Evolutionary conservation across 2,113 vertebrate genomes (phyloP), one percentile per base, ranked within the genome.

Genomic region (Antigone vipio): DNA sequence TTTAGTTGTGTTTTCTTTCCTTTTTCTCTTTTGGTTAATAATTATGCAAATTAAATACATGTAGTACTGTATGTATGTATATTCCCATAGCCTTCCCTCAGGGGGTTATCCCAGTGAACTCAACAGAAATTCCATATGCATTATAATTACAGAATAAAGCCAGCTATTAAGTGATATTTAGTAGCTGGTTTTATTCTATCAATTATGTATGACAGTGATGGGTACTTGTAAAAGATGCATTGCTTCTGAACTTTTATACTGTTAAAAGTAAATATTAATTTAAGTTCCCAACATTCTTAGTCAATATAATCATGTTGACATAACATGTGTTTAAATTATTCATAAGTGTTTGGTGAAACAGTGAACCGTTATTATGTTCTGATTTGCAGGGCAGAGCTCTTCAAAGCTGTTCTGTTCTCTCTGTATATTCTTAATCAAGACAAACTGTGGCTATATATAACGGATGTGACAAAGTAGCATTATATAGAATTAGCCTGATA

Each of bases 201-300:
- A 85, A 34, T 82, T 94, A 75, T 32, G 26, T 60, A 42, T 49
- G 79, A 72, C 42, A 68, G 35, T 53, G 55, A 73, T 88, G 62
- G 32, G 38, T 78, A 64, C 72, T 89, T 81, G 21, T 64, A 76
- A 92, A 83, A 87, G 40, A 75, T 45, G 18, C 58, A 40, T 78
- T 68, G 24, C 52, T 68, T 89, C 73, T 94, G 69, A 94, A 91
- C 29, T 72, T 92, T 59, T 64, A 42, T 87, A 58, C 34, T 82
- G 45, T 42, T 86, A 68, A 55, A 88, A 78, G 79, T 89, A 96
- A 96, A 91, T 76, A 93, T 30, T 85, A 72, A 85, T 88, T 93
- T 76, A 90, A 71, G 38, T 81, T 93, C 55, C 55, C 19, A 93
- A 62, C 24, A 7, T 38, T 87, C 92, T 91, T 60, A 68, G 63